Base-by-base conservation (phyloP, 2,113 vertebrate species). In the Pampusana beccarii region DNA sequence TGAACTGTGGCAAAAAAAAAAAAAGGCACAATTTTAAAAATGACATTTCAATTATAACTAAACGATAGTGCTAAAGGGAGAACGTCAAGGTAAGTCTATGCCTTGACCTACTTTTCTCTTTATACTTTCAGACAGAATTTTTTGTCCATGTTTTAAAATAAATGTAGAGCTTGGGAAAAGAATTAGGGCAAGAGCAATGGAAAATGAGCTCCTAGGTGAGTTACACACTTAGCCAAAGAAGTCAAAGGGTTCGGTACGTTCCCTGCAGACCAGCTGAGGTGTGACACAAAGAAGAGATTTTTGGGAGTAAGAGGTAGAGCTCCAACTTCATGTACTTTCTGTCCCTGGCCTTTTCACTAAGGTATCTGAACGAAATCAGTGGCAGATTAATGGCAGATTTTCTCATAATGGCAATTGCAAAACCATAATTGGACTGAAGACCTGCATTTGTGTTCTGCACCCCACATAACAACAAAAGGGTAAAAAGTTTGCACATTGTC, bases 51-150 rank as follows among this genome's bases (percentile, higher is more conserved):
- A 42, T 92, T 83, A 53, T 8, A 36, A 15, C 24, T 83, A 50
- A 40, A 83, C 8, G 42, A 51, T 80, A 83, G 44, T 28, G 5
- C 31, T 61, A 58, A 62, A 80, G 26, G 36, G 15, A 93, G 13
- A 54, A 7, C 0, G 0, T 48, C 38, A 80, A 88, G 34, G 7
- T 67, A 85, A 82, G 25, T 48, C 42, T 79, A 25, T 58, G 7
- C 69, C 69, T 92, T 92, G 72, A 84, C 65, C 34, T 71, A 91
- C 18, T 92, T 82, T 91, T 80, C 50, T 80, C 33, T 75, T 80
- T 77, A 70, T 80, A 53, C 24, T 80, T 91, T 53, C 80, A 88
- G 60, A 60, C 54, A 92, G 67, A 88, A 77, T 73, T 65, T 26
- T 86, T 92, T 81, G 57, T 46, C 53, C 21, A 17, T 70, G 11